These are phyloP conservation scores for Oxytorus armatus DNA, from an alignment of 2,888 invertebrate species.

Conservation along the genomic window DNA sequence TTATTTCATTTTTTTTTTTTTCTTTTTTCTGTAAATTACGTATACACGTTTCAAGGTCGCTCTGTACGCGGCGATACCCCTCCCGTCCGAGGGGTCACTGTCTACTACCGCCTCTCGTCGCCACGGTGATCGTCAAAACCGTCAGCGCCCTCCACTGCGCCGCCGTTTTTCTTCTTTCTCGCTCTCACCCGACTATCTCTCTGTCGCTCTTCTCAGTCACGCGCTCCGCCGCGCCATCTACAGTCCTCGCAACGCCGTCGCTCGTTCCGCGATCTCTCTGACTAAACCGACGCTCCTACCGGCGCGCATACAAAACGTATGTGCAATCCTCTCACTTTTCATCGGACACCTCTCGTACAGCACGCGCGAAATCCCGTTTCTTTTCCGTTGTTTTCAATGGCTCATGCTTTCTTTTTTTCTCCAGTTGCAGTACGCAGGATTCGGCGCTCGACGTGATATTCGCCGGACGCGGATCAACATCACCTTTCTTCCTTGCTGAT, in stretches of 20 bases:
- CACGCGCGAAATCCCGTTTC: neutral
- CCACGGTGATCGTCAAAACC: slow-evolving; percentile 66
- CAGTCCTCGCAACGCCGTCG: neutral
- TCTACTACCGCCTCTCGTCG: slow-evolving; percentile 64
- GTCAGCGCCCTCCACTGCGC: slow-evolving; percentile 47
- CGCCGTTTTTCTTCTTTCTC: slow-evolving; percentile 41
- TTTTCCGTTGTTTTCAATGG: neutral
- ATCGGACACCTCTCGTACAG: slow-evolving; percentile 37
- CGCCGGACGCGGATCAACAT: slow-evolving; percentile 70
- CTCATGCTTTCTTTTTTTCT: neutral
- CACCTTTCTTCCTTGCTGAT: slow-evolving; percentile 31
- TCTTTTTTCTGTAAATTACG: no score
- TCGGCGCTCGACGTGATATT: slow-evolving; percentile 72
- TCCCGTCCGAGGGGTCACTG: slow-evolving; percentile 69
- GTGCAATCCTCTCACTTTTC: slow-evolving; percentile 27
- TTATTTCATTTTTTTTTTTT: slow-evolving; percentile 44
- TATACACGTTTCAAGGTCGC: slow-evolving; percentile 73
- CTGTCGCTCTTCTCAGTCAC: slow-evolving; percentile 37
- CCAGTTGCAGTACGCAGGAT: slow-evolving; percentile 28
- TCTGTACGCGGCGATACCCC: slow-evolving; percentile 69
- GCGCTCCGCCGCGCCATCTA: slow-evolving; percentile 25
- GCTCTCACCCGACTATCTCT: slow-evolving; percentile 20
- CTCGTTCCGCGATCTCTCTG: slow-evolving; percentile 43
- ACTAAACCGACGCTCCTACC: slow-evolving; percentile 57
- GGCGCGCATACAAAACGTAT: slow-evolving; percentile 37